Percentiles rank a stretch among this genome's conserved stretches.
Conservation (phyloP, 2,113 vertebrate genomes). For the Phylloscopus trochilus region DNA sequence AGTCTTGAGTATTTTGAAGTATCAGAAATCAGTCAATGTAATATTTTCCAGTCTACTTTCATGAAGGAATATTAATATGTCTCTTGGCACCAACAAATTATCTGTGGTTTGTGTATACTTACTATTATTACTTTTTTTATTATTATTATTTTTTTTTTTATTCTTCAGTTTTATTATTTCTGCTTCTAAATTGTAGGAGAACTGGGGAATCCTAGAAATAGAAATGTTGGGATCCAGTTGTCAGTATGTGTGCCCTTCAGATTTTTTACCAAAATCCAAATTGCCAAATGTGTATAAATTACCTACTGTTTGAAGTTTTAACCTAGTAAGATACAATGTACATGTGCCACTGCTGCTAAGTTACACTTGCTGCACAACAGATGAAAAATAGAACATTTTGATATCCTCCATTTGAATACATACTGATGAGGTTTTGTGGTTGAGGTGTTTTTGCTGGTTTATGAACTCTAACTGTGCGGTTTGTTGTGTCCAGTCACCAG, state of each 20-base stretch:
- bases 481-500: neutral
- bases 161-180: neutral
- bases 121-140: neutral
- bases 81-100: neutral
- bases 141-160: neutral
- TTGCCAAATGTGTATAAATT: neutral
- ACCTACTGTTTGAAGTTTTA: neutral
- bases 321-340: neutral
- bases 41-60: neutral
- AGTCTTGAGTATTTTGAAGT: neutral
- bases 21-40: neutral
- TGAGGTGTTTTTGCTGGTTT: neutral
- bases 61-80: neutral
- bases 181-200: neutral
- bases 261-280: neutral
- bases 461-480: neutral
- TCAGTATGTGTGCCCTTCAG: neutral
- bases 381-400: neutral
- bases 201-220: neutral
- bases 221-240: neutral
- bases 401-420: neutral
- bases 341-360: rapidly evolving
- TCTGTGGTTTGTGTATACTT: neutral
- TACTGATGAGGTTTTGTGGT: neutral
- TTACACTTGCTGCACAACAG: neutral